phyloP scores from a whole-genome alignment of 1,140 invertebrate species.

The Cephus cinctus region DNA sequence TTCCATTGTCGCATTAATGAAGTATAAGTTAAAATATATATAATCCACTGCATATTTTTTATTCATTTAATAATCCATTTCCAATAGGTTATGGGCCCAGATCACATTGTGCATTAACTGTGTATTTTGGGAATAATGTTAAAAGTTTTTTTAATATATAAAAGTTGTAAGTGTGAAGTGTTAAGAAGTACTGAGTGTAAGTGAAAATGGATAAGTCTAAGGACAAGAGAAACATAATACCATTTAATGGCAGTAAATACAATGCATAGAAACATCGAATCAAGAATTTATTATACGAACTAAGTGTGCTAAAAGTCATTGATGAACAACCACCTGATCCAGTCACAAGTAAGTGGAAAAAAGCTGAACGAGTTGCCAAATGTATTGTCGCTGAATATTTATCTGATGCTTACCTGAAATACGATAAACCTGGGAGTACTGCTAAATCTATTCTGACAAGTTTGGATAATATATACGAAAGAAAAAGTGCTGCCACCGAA shows the following conservation, averaged over 20 bases:
- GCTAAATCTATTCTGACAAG: conserved; percentile 38
- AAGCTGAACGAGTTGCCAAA: conserved; percentile 35
- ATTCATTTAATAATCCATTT: no score
- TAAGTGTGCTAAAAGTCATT: conserved; percentile 23
- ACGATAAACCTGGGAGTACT: conserved; percentile 30
- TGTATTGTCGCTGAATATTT: conserved; percentile 39
- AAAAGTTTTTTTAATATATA: no score
- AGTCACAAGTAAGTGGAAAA: conserved; percentile 30
- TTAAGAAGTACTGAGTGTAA: no score
- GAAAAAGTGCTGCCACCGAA: conserved; percentile 45
- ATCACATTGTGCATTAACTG: no score
- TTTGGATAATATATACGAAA: conserved; percentile 43
- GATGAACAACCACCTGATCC: conserved; percentile 22
- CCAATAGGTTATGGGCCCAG: no score
- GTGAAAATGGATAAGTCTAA: no score
- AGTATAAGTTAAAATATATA: no score
- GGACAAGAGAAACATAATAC: conserved; percentile 19
- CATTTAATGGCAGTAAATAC: conserved; percentile 24
- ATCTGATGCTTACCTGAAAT: conserved; percentile 37
- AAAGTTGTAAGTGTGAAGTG: no score
- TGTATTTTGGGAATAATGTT: no score
- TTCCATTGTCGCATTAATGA: no score
- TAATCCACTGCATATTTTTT: no score
- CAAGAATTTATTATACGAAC: conserved; percentile 8
- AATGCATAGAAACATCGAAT: conserved; percentile 25